Evolutionary conservation across 2,113 vertebrate genomes (phyloP).

Genomic region (Clarias magur): DNA sequence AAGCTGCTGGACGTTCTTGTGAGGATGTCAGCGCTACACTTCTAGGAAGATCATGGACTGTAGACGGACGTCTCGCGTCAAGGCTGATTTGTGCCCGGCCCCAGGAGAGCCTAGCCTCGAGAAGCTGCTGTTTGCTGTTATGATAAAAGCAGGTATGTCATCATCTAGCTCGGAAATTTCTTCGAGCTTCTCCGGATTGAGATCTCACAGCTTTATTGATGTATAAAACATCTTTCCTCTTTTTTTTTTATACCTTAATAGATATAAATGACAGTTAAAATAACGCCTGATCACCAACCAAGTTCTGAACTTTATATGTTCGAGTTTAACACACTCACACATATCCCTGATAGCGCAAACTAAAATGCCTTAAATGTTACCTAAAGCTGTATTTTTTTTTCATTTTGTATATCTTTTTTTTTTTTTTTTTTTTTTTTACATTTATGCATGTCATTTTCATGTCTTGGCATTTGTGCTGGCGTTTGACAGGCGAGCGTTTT

Average conservation of each 20-base stretch:
- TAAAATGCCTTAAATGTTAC: neutral
- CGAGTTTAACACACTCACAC: neutral
- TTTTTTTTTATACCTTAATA: neutral
- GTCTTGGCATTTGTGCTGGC: conserved; percentile 59
- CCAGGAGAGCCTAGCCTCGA: conserved; percentile 55
- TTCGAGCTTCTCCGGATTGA: conserved; percentile 61
- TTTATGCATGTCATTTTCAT: conserved; percentile 47
- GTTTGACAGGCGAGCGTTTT: conserved; percentile 61
- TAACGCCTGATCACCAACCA: neutral
- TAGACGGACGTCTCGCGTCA: conserved; percentile 31
- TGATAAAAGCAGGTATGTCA: conserved; percentile 69
- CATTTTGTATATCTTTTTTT: neutral
- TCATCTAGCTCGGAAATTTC: conserved; percentile 59
- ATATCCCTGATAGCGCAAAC: neutral
- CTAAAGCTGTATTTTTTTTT: neutral
- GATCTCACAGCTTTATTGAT: conserved; percentile 68
- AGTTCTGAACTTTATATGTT: neutral
- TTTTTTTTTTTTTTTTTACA: conserved; percentile 49
- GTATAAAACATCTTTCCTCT: conserved; percentile 1
- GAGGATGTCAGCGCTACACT: conserved; percentile 55
- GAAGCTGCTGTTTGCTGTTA: conserved; percentile 68
- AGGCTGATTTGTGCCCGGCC: conserved; percentile 26
- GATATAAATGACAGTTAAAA: neutral
- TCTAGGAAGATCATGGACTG: conserved; percentile 30
- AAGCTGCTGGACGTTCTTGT: conserved; percentile 28